Percentiles rank a stretch among this genome's conserved stretches.
Conservation (phyloP, 2,888 invertebrate species). For the Hydropsyche betteni region DNA sequence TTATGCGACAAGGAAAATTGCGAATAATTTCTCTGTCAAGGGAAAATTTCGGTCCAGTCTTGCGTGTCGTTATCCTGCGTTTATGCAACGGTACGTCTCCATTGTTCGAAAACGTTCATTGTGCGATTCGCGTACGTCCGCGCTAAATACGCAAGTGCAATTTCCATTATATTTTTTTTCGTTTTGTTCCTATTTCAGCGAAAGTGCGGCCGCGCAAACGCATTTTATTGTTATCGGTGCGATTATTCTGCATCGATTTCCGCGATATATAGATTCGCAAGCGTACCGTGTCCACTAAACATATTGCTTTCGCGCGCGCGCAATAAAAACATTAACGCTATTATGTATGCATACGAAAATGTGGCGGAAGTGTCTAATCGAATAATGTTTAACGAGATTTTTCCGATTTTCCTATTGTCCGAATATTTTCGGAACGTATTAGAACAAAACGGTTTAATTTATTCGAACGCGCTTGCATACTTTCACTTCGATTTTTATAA, state of each 20-base stretch:
- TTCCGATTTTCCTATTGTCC: not conserved
- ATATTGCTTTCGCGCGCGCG: too few species aligned
- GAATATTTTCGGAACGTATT: too few species aligned
- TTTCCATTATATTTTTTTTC: constrained; percentile 9
- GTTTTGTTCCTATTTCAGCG: not conserved
- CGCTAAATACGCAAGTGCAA: constrained; percentile 13
- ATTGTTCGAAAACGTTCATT: not conserved
- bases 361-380: not conserved
- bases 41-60: not conserved
- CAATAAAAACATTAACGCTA: too few species aligned
- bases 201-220: not conserved
- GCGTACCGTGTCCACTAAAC: too few species aligned
- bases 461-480: constrained; percentile 15
- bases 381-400: constrained; percentile 2
- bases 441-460: constrained; percentile 6
- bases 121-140: constrained; percentile 7
- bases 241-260: too few species aligned
- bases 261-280: too few species aligned
- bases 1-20: not conserved
- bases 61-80: too few species aligned
- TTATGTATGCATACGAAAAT: too few species aligned
- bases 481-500: constrained; percentile 23
- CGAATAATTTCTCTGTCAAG: not conserved
- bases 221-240: too few species aligned
- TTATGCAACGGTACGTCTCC: not conserved